Conservation (phyloP, 2,113 vertebrate genomes). For the Antechinus stuartii region DNA sequence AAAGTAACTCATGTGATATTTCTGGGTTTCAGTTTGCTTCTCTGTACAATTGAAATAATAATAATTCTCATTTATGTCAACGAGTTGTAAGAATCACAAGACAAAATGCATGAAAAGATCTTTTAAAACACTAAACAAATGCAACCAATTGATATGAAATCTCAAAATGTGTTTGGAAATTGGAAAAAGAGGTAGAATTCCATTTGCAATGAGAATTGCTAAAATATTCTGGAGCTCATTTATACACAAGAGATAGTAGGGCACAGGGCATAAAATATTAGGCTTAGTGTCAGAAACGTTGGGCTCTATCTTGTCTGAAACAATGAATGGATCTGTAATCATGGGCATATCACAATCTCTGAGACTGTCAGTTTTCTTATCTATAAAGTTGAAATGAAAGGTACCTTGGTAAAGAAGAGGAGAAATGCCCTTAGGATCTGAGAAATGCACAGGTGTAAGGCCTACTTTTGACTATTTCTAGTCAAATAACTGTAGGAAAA, state of each 20-base stretch:
- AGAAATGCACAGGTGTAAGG: background rate
- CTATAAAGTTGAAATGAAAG: background rate
- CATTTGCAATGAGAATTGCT: background rate
- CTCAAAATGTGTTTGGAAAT: background rate
- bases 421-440: background rate
- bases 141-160: background rate
- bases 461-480: background rate
- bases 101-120: background rate
- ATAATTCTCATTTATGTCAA: background rate
- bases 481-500: background rate
- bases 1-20: too few species aligned
- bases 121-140: background rate
- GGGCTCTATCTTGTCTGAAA: background rate
- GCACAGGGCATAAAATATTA: background rate
- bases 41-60: background rate
- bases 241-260: background rate
- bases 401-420: background rate
- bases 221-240: background rate
- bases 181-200: background rate
- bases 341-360: background rate
- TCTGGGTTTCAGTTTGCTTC: background rate
- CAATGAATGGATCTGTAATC: background rate
- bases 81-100: background rate
- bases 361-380: background rate
- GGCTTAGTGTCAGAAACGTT: background rate